Evolutionary conservation across 2,113 vertebrate species (phyloP).

Genomic region (Nibea albiflora): DNA sequence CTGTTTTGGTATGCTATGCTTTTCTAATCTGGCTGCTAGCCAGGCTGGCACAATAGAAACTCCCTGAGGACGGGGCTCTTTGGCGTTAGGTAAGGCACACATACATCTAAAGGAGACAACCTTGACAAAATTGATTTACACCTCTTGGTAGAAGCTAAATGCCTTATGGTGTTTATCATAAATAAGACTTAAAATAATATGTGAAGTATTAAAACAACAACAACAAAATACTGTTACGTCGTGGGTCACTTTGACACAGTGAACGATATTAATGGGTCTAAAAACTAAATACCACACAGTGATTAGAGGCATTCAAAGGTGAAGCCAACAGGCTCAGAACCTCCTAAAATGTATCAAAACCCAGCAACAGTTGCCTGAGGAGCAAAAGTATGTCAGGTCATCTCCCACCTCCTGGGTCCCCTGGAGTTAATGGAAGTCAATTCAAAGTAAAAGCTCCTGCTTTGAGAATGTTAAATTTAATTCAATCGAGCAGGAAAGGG

Average conservation of each 20-base stretch:
- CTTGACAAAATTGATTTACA: neutral
- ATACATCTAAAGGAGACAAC: neutral
- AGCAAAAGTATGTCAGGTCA: constrained; percentile 18
- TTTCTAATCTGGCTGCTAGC: neutral
- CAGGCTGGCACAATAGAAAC: neutral
- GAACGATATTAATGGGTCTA: neutral
- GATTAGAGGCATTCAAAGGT: neutral
- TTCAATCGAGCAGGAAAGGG: neutral
- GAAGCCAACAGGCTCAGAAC: neutral
- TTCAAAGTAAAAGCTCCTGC: constrained; percentile 20
- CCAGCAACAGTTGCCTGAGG: neutral
- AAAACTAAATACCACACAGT: neutral
- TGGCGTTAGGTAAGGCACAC: neutral
- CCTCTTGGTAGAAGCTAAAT: neutral
- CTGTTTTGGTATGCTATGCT: neutral
- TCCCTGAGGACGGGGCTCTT: neutral
- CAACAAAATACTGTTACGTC: neutral
- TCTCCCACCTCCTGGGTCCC: neutral
- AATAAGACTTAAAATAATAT: too few relatives aligned
- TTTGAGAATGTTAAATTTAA: constrained; percentile 3
- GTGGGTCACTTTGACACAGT: neutral
- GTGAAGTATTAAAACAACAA: neutral
- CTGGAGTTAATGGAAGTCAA: constrained; percentile 7
- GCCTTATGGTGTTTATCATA: too few relatives aligned
- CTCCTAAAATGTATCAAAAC: neutral